phyloP scores from a whole-genome alignment of 1,140 invertebrate genomes.

The Sitobion miscanthi region DNA sequence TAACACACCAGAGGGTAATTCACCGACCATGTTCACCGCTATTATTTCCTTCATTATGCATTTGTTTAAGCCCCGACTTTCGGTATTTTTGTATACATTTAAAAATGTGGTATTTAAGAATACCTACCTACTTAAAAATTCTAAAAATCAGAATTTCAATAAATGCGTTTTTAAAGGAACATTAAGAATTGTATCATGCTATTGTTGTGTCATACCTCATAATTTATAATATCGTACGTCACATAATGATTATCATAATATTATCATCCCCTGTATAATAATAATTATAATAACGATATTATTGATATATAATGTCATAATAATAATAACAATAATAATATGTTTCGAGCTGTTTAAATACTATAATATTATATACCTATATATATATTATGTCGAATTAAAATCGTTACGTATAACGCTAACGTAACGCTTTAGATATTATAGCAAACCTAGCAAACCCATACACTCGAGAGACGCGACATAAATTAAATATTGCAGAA shows the following conservation, averaged over 20 bases:
- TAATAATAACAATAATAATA: background rate
- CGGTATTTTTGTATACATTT: background rate
- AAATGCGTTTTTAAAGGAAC: background rate
- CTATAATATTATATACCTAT: too few species aligned
- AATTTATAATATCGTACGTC: too few species aligned
- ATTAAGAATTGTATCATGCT: background rate
- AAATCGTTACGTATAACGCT: background rate
- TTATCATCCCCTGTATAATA: background rate
- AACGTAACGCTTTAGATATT: background rate
- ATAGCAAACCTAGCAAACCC: too few species aligned
- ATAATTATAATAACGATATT: background rate
- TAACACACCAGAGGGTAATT: background rate
- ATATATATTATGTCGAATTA: background rate
- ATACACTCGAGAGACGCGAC: background rate
- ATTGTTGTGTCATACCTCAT: background rate
- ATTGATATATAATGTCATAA: background rate
- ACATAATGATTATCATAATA: background rate
- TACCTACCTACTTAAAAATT: background rate
- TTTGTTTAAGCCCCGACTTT: background rate
- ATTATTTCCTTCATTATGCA: background rate
- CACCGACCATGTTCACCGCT: background rate
- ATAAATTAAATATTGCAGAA: constrained; percentile 11
- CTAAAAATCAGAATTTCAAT: background rate
- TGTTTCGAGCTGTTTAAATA: background rate
- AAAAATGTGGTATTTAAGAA: background rate